Conservation (phyloP, 2,888 invertebrate genomes). For the Nymphalis urticae region DNA sequence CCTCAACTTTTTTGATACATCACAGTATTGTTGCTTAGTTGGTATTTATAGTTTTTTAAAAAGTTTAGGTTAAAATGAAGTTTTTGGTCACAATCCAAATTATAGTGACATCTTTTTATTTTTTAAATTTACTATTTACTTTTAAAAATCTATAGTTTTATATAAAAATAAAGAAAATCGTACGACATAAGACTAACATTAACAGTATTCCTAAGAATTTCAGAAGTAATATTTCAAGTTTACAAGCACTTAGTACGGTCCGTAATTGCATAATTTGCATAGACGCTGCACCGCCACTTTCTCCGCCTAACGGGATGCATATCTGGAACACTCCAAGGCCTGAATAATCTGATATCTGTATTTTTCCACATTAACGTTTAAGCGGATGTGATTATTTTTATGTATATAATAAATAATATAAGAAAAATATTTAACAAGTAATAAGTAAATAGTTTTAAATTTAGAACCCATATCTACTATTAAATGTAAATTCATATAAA, state of each 20-base stretch:
- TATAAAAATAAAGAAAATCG: not conserved
- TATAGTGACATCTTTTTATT: no score
- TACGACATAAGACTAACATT: not conserved
- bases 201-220: constrained; percentile 1
- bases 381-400: constrained; percentile 20
- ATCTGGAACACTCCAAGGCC: constrained; percentile 62
- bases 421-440: no score
- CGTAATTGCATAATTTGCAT: constrained; percentile 80
- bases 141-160: not conserved
- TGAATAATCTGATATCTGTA: constrained; percentile 29
- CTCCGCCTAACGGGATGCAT: constrained; percentile 71
- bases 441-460: no score
- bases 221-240: constrained; percentile 13
- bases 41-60: not conserved
- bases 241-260: constrained; percentile 27
- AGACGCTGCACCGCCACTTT: constrained; percentile 73
- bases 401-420: not conserved
- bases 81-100: no score
- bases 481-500: no score
- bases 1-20: not conserved
- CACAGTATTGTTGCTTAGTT: not conserved
- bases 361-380: constrained; percentile 18
- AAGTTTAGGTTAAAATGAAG: no score
- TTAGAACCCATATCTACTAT: no score
- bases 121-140: no score